phyloP scores from a whole-genome alignment of 2,888 invertebrate species.

The Epistrophe eligans region DNA sequence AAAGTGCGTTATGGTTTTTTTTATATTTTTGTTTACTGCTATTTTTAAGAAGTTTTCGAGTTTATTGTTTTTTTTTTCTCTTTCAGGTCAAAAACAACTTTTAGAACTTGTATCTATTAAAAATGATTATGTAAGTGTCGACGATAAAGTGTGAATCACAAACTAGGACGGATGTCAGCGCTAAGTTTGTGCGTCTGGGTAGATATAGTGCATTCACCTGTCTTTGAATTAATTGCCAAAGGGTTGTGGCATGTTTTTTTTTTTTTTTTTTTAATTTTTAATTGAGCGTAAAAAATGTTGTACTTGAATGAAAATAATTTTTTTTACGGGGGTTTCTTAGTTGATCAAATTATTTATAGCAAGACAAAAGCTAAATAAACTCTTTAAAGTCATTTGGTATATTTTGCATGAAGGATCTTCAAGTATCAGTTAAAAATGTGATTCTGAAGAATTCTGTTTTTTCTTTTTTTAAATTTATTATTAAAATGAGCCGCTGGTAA shows the following conservation, averaged over 20 bases:
- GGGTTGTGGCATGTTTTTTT: background rate
- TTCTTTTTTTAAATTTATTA: background rate
- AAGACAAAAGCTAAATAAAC: constrained; percentile 30
- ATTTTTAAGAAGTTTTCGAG: constrained; percentile 35
- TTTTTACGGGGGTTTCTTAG: background rate
- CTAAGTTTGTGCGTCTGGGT: background rate
- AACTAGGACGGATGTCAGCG: background rate
- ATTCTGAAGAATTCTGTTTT: background rate
- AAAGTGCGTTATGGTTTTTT: constrained; percentile 4
- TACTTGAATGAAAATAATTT: constrained; percentile 27
- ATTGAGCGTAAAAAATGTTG: background rate
- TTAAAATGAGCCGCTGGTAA: too few species aligned
- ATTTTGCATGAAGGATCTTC: constrained; percentile 12
- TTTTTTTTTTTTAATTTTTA: background rate
- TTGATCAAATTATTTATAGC: background rate
- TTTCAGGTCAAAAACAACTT: constrained; percentile 59
- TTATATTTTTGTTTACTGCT: background rate
- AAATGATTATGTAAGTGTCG: constrained; percentile 59
- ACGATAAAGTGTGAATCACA: constrained; percentile 29
- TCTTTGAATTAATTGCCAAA: constrained; percentile 28
- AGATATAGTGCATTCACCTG: constrained; percentile 44
- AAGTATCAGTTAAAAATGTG: background rate
- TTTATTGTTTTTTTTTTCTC: constrained; percentile 30
- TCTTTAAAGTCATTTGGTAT: background rate
- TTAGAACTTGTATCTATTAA: constrained; percentile 44